A percentile compares a stretch with the other conserved stretches of the same genome.
phyloP scores from a whole-genome alignment of 2,888 invertebrate species.

The Theristus sp. region DNA sequence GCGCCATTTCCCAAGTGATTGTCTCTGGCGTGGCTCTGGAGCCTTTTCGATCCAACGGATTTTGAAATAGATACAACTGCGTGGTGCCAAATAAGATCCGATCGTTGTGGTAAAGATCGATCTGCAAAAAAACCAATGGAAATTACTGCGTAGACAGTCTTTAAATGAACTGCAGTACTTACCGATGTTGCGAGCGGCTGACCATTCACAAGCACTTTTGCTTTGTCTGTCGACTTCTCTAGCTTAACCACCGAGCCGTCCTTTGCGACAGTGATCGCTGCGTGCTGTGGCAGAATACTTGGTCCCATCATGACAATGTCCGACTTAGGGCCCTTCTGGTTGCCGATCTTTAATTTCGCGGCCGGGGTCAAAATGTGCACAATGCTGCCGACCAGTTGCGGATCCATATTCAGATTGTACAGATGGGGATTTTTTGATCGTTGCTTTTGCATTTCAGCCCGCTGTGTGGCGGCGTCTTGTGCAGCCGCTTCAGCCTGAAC shows the following conservation, averaged over 20 bases:
- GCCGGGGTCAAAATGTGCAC: conserved; percentile 33
- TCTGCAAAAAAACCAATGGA: conserved; percentile 25
- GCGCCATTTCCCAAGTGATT: conserved; percentile 9
- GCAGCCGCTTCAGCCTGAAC: not conserved
- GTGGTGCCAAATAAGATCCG: conserved; percentile 38
- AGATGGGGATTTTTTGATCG: conserved; percentile 34
- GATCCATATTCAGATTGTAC: conserved; percentile 38
- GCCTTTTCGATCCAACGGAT: conserved; percentile 29
- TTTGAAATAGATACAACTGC: conserved; percentile 36
- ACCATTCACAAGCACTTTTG: conserved; percentile 34
- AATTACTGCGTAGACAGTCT: not conserved
- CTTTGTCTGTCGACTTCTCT: conserved; percentile 1
- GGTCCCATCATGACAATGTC: conserved; percentile 33
- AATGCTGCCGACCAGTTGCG: conserved; percentile 35
- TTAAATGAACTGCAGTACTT: not conserved
- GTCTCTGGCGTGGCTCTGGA: not conserved
- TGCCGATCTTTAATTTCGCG: conserved; percentile 29
- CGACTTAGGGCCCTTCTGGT: conserved; percentile 24
- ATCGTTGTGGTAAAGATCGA: conserved; percentile 35
- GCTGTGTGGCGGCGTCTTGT: conserved; percentile 9
- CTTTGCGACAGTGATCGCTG: not conserved
- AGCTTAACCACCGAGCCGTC: not conserved
- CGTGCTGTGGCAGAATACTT: conserved; percentile 15
- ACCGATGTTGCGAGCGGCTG: not conserved
- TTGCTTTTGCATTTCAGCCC: conserved; percentile 22